phyloP scores from a whole-genome alignment of 2,888 invertebrate species.

The Baronia brevicornis region DNA sequence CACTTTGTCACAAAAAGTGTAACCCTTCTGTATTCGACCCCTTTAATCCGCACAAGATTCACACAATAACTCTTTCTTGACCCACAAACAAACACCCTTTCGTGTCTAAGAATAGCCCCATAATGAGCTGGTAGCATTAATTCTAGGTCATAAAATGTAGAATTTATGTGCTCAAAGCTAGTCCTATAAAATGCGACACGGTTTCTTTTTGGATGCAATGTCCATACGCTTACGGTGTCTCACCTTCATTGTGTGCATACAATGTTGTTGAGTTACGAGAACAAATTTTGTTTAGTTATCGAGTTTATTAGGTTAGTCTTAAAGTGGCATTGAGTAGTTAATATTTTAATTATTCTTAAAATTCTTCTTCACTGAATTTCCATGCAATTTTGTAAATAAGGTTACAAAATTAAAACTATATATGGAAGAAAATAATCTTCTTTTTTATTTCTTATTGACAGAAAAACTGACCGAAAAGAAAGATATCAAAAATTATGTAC shows the following conservation, averaged over 20 bases:
- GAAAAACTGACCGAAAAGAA: too few species aligned
- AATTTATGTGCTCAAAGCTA: conserved; percentile 57
- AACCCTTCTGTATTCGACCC: conserved; percentile 27
- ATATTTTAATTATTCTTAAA: conserved; percentile 5
- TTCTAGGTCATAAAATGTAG: conserved; percentile 69
- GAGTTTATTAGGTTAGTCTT: conserved; percentile 28
- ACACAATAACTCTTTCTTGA: conserved; percentile 69
- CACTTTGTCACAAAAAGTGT: conserved; percentile 23
- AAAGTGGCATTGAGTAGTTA: conserved; percentile 31
- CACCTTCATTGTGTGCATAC: conserved; percentile 42
- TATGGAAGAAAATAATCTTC: too few species aligned
- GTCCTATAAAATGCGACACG: conserved; percentile 70
- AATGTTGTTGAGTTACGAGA: conserved; percentile 60
- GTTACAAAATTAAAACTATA: conserved; percentile 23
- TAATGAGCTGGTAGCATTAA: conserved; percentile 68
- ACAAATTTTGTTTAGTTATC: conserved; percentile 50
- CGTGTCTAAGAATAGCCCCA: conserved; percentile 56
- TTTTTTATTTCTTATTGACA: too few species aligned
- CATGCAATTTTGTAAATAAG: too few species aligned
- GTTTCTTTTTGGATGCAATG: conserved; percentile 46
- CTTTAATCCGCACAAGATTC: conserved; percentile 32
- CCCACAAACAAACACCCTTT: conserved; percentile 62
- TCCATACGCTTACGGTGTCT: conserved; percentile 20
- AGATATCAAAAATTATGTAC: too few species aligned
- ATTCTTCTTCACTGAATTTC: too few species aligned